These are phyloP conservation scores for Agrochola lota DNA, from an alignment of 2,888 invertebrate genomes.

Conservation along the genomic window DNA sequence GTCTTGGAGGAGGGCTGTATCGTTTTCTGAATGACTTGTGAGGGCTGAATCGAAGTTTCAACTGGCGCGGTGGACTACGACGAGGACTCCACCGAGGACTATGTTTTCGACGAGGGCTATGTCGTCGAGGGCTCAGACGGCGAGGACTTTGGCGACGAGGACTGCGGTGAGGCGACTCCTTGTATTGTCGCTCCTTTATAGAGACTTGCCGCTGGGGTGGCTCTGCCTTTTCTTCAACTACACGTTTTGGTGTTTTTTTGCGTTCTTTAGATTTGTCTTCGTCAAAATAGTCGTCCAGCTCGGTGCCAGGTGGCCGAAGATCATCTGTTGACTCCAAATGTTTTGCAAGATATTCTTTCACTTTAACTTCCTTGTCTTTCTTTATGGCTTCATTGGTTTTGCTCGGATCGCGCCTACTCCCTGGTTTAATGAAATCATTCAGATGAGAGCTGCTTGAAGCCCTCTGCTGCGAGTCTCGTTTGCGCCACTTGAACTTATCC, in stretches of 20 bases:
- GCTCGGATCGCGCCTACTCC: slow-evolving; percentile 85
- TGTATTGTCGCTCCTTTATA: slow-evolving; percentile 36
- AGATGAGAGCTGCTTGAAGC: slow-evolving; percentile 69
- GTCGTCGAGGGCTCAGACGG: slow-evolving; percentile 31
- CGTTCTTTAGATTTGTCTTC: slow-evolving; percentile 67
- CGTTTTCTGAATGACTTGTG: slow-evolving; percentile 40
- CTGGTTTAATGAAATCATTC: slow-evolving; percentile 83
- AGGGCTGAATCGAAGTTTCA: slow-evolving; percentile 46
- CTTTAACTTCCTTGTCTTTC: slow-evolving; percentile 86
- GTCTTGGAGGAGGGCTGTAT: slow-evolving; percentile 56
- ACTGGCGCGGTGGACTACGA: slow-evolving; percentile 21
- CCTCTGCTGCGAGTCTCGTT: slow-evolving; percentile 37
- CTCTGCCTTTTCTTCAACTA: slow-evolving; percentile 38
- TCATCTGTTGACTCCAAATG: slow-evolving; percentile 82
- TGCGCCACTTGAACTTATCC: slow-evolving; percentile 51
- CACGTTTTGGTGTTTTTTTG: slow-evolving; percentile 55
- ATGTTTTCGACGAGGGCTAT: slow-evolving; percentile 50
- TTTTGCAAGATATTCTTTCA: slow-evolving; percentile 85
- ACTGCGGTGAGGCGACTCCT: slow-evolving; percentile 28
- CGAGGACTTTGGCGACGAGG: slow-evolving; percentile 42
- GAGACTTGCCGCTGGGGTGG: slow-evolving; percentile 24
- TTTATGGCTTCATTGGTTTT: slow-evolving; percentile 87
- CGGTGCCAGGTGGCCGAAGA: slow-evolving; percentile 86
- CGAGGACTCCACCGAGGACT: slow-evolving; percentile 62
- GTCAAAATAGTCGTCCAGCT: slow-evolving; percentile 84